Evolutionary conservation across 2,797 vertebrate species (phyloP), one percentile per base, ranked within the genome.

Genomic region (Poecilia wingei): DNA sequence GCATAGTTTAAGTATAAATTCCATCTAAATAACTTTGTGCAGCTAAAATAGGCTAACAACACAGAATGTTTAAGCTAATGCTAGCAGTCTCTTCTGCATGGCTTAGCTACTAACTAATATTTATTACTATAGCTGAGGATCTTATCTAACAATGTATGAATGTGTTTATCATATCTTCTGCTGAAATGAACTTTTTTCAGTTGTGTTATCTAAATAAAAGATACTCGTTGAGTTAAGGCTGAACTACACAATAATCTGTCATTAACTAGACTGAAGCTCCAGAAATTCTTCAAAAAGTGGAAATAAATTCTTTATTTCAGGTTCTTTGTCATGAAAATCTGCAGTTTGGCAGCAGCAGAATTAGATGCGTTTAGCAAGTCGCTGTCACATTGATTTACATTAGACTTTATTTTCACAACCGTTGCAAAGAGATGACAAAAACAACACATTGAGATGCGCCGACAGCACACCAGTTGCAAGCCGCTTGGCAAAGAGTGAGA

Each of bases 341-440:
- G 0, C 8, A 5, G 31, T 45, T 51, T 41, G 51, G 77, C 81
- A 77, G 10, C 36, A 14, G 3, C 75, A 28, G 78, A 71, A 6
- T 71, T 2, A 13, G 13, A 39, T 13, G 51, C 70, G 33, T 61
- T 78, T 33, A 77, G 80, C 53, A 69, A 49, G 53, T 76, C 53
- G 10, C 69, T 47, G 16, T 3, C 43, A 22, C 20, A 1, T 36
- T 1, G 79, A 66, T 77, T 71, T 66, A 14, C 70, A 72, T 75
- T 75, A 72, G 45, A 28, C 68, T 70, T 69, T 69, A 45, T 77
- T 71, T 81, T 82, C 79, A 25, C 41, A 85, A 39, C 47, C 46
- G 8, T 55, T 33, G 80, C 81, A 80, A 86, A 75, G 86, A 89
- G 80, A 82, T 59, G 82, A 89, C 81, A 83, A 33, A 81, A 85